Base-by-base conservation (phyloP, 2,113 vertebrate species). In the Pavo muticus region DNA sequence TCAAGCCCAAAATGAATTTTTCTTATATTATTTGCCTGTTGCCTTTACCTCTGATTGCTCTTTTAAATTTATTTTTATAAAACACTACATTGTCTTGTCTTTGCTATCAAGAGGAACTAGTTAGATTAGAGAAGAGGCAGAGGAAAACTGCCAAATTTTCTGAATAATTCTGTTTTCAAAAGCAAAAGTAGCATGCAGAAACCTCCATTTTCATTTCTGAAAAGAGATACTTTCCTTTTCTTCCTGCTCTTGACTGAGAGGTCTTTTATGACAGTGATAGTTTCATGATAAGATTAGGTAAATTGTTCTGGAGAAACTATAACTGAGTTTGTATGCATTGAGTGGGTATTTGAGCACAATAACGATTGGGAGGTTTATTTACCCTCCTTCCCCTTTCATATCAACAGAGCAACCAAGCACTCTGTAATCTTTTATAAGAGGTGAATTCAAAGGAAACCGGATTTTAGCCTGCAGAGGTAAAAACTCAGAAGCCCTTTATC, bases 391-490 rank as follows among this genome's bases (percentile, higher is more conserved):
- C 54, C 18, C 15, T 81, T 80, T 75, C 35, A 44, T n/a, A 71
- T 40, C 60, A 67, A 74, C 29, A 59, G 40, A 88, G 14, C n/a
- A 90, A 50, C 24, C 57, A 48, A 29, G 19, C 29, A 18, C 45
- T 59, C 72, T 23, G 45, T 27, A 32, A 48, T 64, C 42, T 90
- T 83, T 47, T 67, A 11, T 57, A 78, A 69, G 45, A 91, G 29
- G 4, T 2, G 23, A 83, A 68, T 85, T 91, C 87, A 95, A 81
- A 83, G 35, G 50, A 88, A 94, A 70, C 1, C 20, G 45, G 42
- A 60, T 64, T 91, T 95, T 37, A 77, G 35, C 18, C 78, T 83
- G 39, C 39, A 77, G 64, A 86, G 29, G 40, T 89, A 85, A 94
- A 91, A 94, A 35, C 27, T 88, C 73, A 69, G 80, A 78, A 78